These are phyloP conservation scores for Drymodes brunneopygia DNA, from an alignment of 2,113 vertebrate species.

Conservation along the genomic window DNA sequence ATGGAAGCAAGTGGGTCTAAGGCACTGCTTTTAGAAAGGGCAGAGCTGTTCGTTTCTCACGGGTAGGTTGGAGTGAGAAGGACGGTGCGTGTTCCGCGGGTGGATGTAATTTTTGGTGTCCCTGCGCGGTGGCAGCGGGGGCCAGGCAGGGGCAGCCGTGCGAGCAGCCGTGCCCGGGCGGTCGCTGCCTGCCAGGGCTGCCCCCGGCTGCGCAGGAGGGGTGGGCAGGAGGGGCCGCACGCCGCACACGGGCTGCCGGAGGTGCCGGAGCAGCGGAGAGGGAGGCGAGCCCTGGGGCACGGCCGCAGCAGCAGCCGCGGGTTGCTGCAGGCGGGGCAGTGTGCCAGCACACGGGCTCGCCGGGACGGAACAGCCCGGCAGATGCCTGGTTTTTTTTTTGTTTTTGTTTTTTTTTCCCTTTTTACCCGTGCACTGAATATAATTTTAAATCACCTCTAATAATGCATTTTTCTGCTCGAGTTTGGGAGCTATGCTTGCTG, in stretches of 20 bases:
- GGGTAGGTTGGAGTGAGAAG: not conserved
- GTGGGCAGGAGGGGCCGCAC: accelerated
- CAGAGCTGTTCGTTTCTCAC: not conserved
- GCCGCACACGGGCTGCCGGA: accelerated
- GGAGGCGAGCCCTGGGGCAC: not conserved
- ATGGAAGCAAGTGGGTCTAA: not conserved
- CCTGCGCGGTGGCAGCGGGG: accelerated
- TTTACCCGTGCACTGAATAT: not conserved
- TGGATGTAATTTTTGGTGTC: not conserved
- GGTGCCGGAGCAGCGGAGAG: accelerated
- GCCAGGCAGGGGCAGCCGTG: not conserved
- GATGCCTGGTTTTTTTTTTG: not conserved
- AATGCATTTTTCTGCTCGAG: not conserved
- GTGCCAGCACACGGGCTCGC: not conserved
- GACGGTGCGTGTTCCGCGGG: not conserved
- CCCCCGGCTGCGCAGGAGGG: accelerated
- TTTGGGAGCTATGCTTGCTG: not conserved
- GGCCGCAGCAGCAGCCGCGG: not conserved
- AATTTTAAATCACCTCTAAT: not conserved
- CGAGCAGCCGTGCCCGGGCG: accelerated
- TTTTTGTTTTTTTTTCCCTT: not conserved
- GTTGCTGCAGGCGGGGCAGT: not conserved
- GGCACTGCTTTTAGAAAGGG: not conserved
- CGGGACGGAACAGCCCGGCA: not conserved
- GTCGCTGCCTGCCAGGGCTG: not conserved